Percentiles rank a stretch among this genome's conserved stretches.
Evolutionary conservation across 2,888 invertebrate species (phyloP).

Genomic region (Philhelius pedissequus): DNA sequence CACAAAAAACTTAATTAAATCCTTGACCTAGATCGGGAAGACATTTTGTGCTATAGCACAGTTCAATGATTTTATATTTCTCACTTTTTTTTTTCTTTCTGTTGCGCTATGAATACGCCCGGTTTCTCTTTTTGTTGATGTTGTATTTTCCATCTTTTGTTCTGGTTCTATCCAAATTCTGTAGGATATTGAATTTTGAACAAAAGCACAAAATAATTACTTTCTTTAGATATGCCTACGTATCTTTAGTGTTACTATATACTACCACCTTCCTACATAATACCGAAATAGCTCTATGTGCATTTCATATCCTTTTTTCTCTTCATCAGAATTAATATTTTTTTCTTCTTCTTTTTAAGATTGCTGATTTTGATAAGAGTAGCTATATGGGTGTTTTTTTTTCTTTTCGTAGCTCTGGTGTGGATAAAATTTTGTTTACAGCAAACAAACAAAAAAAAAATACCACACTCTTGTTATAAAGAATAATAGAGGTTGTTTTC

Average conservation of each 20-base stretch:
- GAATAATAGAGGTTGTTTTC: slow-evolving; percentile 17
- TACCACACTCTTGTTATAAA: neutral
- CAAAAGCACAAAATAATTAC: slow-evolving; percentile 67
- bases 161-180: slow-evolving; percentile 39
- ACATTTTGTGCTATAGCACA: slow-evolving; percentile 54
- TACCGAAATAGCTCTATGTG: neutral
- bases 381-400: neutral
- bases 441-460: slow-evolving; percentile 27
- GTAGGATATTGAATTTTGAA: slow-evolving; percentile 57
- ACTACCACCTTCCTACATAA: no score
- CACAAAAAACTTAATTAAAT: slow-evolving; percentile 68
- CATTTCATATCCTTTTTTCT: no score
- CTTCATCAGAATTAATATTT: neutral
- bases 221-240: slow-evolving; percentile 44
- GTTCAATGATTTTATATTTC: slow-evolving; percentile 51
- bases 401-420: neutral
- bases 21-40: slow-evolving; percentile 63
- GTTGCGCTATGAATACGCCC: slow-evolving; percentile 4
- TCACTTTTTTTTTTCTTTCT: neutral
- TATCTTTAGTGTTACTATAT: neutral
- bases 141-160: slow-evolving; percentile 6
- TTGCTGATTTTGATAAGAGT: neutral
- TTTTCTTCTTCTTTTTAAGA: neutral
- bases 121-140: slow-evolving; percentile 26
- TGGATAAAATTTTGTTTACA: neutral